Evolutionary conservation across 2,797 vertebrate genomes (phyloP).

Genomic region (Danio jaintianensis): DNA sequence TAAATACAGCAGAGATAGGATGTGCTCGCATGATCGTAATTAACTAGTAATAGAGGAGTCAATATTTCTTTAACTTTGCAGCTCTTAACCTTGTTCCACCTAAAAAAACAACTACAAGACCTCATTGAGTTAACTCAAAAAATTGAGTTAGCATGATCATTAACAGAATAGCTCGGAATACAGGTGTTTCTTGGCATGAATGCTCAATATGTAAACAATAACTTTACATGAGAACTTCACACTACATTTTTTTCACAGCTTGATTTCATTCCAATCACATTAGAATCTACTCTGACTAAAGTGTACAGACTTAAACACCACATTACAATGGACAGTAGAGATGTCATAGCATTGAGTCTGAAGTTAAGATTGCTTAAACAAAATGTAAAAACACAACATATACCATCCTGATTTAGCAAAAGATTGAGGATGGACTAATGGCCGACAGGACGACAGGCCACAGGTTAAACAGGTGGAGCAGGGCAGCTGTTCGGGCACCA

Average conservation of each 20-base stretch:
- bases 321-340: not conserved
- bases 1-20: too few species aligned
- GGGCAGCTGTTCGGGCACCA: slow-evolving; percentile 58
- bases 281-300: not conserved
- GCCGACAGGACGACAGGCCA: not conserved
- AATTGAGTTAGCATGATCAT: too few species aligned
- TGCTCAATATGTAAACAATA: not conserved
- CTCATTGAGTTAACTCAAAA: too few species aligned
- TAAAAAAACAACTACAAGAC: too few species aligned
- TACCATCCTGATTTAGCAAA: slow-evolving; percentile 1
- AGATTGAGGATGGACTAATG: not conserved
- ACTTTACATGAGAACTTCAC: not conserved
- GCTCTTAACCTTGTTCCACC: not conserved
- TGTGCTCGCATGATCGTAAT: too few species aligned
- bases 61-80: not conserved
- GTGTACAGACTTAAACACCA: not conserved
- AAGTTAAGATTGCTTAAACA: not conserved
- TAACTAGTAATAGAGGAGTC: not conserved
- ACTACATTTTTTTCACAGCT: not conserved
- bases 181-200: too few species aligned
- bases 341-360: too few species aligned
- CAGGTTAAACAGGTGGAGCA: slow-evolving; percentile 55
- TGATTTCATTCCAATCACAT: not conserved
- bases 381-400: not conserved
- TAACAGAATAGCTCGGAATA: too few species aligned